These are phyloP conservation scores for Helicoverpa zea DNA, from an alignment of 1,140 invertebrate genomes.

Conservation along the genomic window DNA sequence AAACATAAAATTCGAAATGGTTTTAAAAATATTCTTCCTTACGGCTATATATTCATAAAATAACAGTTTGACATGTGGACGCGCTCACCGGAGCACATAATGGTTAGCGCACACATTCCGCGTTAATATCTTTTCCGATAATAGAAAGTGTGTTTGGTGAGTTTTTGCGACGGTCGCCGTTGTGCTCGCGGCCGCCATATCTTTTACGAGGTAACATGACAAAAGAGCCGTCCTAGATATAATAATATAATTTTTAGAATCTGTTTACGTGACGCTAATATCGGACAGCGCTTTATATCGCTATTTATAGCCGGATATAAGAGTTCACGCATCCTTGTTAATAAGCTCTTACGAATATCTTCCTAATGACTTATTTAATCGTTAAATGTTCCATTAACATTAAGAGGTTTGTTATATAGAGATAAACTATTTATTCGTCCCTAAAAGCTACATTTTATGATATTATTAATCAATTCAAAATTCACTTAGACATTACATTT, in stretches of 20 bases:
- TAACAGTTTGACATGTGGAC: not conserved
- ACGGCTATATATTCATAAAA: not conserved
- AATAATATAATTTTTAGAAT: conserved; percentile 36
- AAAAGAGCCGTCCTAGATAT: conserved; percentile 36
- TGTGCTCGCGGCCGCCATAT: conserved; percentile 19
- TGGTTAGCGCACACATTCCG: conserved; percentile 15
- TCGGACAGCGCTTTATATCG: conserved; percentile 20
- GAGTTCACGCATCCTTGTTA: not conserved
- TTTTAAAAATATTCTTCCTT: not conserved
- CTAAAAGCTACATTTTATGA: too few species aligned
- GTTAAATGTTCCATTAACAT: not conserved
- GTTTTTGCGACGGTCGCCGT: conserved; percentile 1
- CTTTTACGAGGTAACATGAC: conserved; percentile 29
- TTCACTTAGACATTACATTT: too few species aligned
- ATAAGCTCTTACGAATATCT: too few species aligned
- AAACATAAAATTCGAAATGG: too few species aligned
- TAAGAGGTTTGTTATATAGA: too few species aligned
- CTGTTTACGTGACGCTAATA: conserved; percentile 38
- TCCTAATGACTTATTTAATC: not conserved
- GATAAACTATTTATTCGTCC: too few species aligned
- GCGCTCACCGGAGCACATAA: not conserved
- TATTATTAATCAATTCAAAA: too few species aligned
- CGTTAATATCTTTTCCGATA: conserved; percentile 38
- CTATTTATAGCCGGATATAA: conserved; percentile 23
- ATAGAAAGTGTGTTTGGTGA: not conserved